Evolutionary conservation across 2,888 invertebrate species (phyloP), one percentile per base, ranked within the genome.

Genomic region (Limenitis camilla): DNA sequence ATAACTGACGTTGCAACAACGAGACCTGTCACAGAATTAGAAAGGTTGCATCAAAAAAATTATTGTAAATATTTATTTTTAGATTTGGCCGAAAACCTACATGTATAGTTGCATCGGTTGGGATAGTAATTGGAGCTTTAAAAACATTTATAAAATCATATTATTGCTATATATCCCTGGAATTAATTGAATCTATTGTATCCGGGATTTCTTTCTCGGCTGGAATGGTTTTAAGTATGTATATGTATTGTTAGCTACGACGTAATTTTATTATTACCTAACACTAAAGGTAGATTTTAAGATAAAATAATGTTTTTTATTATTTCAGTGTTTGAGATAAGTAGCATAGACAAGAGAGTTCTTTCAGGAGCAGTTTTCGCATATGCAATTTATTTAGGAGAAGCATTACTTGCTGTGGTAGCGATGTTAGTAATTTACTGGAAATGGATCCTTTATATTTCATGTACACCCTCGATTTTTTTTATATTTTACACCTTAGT

Each of bases 41-140:
- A 19, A 19, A 19, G 19, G 19, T 3, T 19, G 19, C 19, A 33
- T 33, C 9, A 33, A 33, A 7, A 8, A 27, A 29, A n/a, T 19
- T 10, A 9, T 19, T 1, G 6, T 5, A 9, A 9, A 6, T 3
- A 9, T 38, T 38, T 31, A 8, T 47, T 67, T 69, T 5, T 65
- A 84, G 84, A 40, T 76, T 76, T 28, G 85, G 85, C 6, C 75
- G 84, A 1, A 81, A 80, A 51, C 75, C 75, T 0, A 73, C 77
- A 0, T 47, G 78, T 0, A 65, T 81, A 48, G 63, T 78, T 42
- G 75, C 78, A 59, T 64, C 74, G 5, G 65, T 78, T 1, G 69
- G 69, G 1, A 69, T 74, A 30, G 61, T 61, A 28, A 60, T 82
- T 5, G 84, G 84, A 0, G 68, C 72, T 40, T 40, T 81, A 1